Evolutionary conservation across 2,797 vertebrate species (phyloP), one percentile per base, ranked within the genome.

Genomic region (Gephyroberyx darwinii): DNA sequence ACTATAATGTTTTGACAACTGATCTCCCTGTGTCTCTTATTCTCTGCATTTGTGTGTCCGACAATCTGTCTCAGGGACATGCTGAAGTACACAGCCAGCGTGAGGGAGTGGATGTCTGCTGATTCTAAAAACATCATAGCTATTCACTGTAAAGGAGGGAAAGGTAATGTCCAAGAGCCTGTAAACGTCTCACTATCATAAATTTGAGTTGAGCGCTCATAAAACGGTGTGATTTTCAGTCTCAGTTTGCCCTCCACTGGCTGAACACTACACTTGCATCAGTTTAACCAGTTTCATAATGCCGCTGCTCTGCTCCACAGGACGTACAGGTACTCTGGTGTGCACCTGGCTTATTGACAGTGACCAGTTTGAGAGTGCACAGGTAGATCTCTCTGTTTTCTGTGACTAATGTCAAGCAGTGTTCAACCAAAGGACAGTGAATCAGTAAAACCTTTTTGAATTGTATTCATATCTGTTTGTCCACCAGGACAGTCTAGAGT

Each of bases 131-230:
- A 99, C 20, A 66, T 97, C 20, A 84, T 97, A 20, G 97, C 88
- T 12, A 95, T 99, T 90, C 98, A 99, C 86, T 98, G 96, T 75
- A 98, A 97, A 91, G 97, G 96, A 79, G 97, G 97, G 8, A 99
- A 99, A 95, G 98, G 98, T 98, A 87, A 85, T 4, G 5, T 10
- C 17, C 17, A 30, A 39, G 0, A 47, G 8, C 20, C n/a, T 4
- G 2, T 4, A 8, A 14, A 60, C 16, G 8, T 37, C 62, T 63
- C 1, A 8, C 57, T 30, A 5, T 60, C 14, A 30, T 20, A 74
- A 26, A 20, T 66, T 37, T 48, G 1, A 50, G 26, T 55, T 20
- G 6, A 45, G 50, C 51, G 60, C 5, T 47, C 19, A 17, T 20
- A 48, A 16, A 13, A 5, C 26, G 60, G 1, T 63, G 13, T 41